phyloP scores from a whole-genome alignment of 2,888 invertebrate genomes.

The Scaptomyza cyrtandrae region DNA sequence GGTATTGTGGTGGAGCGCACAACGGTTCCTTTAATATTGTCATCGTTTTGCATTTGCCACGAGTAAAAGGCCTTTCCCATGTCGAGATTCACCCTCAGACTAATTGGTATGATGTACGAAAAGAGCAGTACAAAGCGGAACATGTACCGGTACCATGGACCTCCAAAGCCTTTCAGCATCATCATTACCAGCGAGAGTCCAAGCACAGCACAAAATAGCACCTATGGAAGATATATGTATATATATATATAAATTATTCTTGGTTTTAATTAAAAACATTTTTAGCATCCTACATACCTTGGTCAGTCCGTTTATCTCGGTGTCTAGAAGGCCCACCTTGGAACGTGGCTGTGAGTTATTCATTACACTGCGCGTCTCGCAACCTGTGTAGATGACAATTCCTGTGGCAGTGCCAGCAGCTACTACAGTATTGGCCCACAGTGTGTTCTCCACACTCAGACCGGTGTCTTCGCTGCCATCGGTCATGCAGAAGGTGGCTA shows the following conservation, averaged over 20 bases:
- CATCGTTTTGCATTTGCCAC: slow-evolving; percentile 97
- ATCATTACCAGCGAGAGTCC: slow-evolving; percentile 97
- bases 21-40: slow-evolving; percentile 96
- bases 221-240: slow-evolving; percentile 80
- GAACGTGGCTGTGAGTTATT: slow-evolving; percentile 98
- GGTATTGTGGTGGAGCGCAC: slow-evolving; percentile 99
- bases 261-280: neutral
- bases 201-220: slow-evolving; percentile 95
- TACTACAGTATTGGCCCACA: slow-evolving; percentile 99
- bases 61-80: slow-evolving; percentile 99
- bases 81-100: slow-evolving; percentile 98
- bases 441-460: slow-evolving; percentile 96
- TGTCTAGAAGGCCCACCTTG: slow-evolving; percentile 97
- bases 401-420: slow-evolving; percentile 98
- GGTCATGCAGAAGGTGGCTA: slow-evolving; percentile 90
- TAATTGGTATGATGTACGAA: slow-evolving; percentile 99
- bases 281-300: slow-evolving; percentile 86
- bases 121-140: slow-evolving; percentile 98
- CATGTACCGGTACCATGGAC: slow-evolving; percentile 98
- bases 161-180: slow-evolving; percentile 97
- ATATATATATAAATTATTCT: neutral
- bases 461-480: slow-evolving; percentile 89
- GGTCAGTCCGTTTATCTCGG: slow-evolving; percentile 98
- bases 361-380: slow-evolving; percentile 99
- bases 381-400: slow-evolving; percentile 96